Percentiles rank a stretch among this genome's conserved stretches.
Conservation (phyloP, 2,888 invertebrate genomes). For the Tenthredo livida region DNA sequence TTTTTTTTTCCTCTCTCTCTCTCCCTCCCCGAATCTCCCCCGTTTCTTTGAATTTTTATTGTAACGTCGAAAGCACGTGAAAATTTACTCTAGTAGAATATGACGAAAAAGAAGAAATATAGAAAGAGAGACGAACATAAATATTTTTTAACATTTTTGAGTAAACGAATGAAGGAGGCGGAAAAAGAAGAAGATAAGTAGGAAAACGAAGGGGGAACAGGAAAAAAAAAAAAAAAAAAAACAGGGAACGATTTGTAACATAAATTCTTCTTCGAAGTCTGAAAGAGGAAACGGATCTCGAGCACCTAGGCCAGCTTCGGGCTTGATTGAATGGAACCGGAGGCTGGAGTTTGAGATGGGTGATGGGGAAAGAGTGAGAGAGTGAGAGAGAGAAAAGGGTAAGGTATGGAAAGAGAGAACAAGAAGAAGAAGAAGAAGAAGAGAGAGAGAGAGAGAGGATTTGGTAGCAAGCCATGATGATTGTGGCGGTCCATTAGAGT, state of each 20-base stretch:
- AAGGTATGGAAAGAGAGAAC: constrained; percentile 40
- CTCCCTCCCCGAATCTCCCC: background rate
- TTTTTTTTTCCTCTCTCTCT: background rate
- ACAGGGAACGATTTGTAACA: background rate
- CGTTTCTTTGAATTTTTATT: background rate
- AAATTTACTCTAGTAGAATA: background rate
- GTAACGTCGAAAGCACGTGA: background rate
- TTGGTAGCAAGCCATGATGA: constrained; percentile 65
- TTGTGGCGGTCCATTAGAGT: constrained; percentile 74
- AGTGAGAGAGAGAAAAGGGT: constrained; percentile 33
- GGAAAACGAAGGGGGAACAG: background rate
- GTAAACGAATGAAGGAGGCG: background rate
- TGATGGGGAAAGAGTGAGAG: constrained; percentile 46
- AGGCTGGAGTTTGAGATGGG: constrained; percentile 54
- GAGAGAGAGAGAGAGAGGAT: constrained; percentile 55
- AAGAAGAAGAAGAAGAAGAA: constrained; percentile 11
- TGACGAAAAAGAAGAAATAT: background rate
- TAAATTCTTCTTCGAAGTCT: constrained; percentile 22
- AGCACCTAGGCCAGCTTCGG: constrained; percentile 38
- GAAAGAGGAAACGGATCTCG: constrained; percentile 43
- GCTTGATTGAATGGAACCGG: constrained; percentile 46
- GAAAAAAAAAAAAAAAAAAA: background rate
- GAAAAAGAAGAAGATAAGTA: background rate
- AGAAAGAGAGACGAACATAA: background rate
- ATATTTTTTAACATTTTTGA: background rate